Evolutionary conservation across 2,888 invertebrate genomes (phyloP), one percentile per base, ranked within the genome.

Genomic region (Sarcophaga rosellei): DNA sequence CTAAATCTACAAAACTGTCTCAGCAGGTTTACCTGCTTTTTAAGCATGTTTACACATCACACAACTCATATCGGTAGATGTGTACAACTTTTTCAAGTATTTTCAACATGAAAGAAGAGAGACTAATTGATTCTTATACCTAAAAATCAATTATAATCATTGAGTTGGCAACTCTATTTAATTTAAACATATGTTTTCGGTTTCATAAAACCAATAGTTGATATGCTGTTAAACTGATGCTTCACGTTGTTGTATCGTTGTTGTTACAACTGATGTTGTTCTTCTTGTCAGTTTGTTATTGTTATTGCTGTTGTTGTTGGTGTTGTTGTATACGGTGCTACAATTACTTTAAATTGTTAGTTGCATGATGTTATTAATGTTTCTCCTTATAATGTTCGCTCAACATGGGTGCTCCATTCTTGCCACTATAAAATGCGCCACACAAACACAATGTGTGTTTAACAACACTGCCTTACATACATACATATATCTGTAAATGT

Each of bases 321-420:
- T 63, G 61, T 84, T 35, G 35, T 35, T 35, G 35, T 35, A 35
- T 35, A 35, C 17, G 23, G 69, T 83, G 84, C 65, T 84, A 75
- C 84, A 84, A 84, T 79, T 84, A 84, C 79, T 84, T 79, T 65
- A 79, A 79, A 79, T 79, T 84, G 84, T 74, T 65, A 65, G 79
- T 84, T 79, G 74, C 70, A 47, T 75, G 84, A 63, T 86, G 81
- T 84, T 86, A 80, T 84, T 78, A 86, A 86, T 84, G 80, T 77
- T 80, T 83, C 53, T 66, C 35, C 35, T 72, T 57, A 76, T 70
- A 74, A 66, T 47, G 45, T 69, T 65, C 76, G 61, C 83, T 76
- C 86, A 74, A 84, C 86, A 86, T 86, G 86, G 77, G 76, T 74
- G 80, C 85, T 81, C 53, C 44, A 76, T 73, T 68, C 57, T 57